Evolutionary conservation across 1,140 invertebrate genomes (phyloP), one percentile per base, ranked within the genome.

Genomic region (Zaprionus inermis): DNA sequence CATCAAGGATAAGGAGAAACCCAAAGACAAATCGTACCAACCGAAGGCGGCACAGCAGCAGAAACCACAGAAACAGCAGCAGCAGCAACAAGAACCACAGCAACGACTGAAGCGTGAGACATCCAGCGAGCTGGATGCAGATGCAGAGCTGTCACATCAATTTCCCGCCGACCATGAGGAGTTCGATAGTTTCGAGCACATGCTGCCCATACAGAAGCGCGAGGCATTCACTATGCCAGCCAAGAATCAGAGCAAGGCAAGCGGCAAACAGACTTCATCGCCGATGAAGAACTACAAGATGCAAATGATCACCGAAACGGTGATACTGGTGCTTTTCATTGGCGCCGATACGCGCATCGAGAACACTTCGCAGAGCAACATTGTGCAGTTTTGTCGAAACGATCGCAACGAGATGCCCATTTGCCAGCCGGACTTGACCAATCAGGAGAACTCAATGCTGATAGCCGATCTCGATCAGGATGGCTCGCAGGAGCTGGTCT

Each of bases 301-400:
- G 90, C 82, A 92, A 52, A 81, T 79, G 81, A 91, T 96, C 16
- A 95, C 94, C 0, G 96, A 97, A 89, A 94, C 94, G 38, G 95
- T 96, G n/a, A 93, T 96, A 1, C 92, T 97, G n/a, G 94, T 97
- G 18, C 94, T 95, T 10, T 96, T 96, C 84, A 96, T 96, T 91
- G 94, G 95, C 56, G 94, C 95, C 14, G 94, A 96, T 74, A 94
- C 95, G 5, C 94, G 95, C 75, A 94, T 95, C 75, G 95, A 96
- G 49, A 96, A 97, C 89, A 94, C 95, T 2, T 96, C 95, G 89
- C 95, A 96, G 82, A 96, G 94, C 41, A 94, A 96, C 74, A 94
- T 97, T 22, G 92, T 94, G 3, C 96, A 96, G 79, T 93, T 97
- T 51, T 97, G 96, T 92, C 92, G 92, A 0, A 90, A 91, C 18